Conservation (phyloP, 2,888 invertebrate species). For the Dynastes maya region DNA sequence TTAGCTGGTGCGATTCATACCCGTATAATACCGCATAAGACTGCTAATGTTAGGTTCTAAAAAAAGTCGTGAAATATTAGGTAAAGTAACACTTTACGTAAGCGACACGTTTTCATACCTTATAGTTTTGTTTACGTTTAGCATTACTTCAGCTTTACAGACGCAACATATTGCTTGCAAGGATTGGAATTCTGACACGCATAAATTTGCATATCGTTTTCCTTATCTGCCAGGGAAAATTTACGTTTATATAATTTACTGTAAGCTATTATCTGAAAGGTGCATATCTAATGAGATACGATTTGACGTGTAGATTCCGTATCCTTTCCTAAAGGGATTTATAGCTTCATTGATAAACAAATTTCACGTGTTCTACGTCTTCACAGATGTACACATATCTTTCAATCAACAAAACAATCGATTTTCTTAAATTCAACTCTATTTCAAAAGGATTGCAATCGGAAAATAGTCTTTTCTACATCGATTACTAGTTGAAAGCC, state of each 20-base stretch:
- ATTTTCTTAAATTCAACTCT: neutral
- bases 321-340: neutral
- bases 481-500: neutral
- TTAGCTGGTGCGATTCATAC: no score
- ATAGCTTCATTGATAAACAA: slow-evolving; percentile 25
- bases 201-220: slow-evolving; percentile 38
- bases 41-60: no score
- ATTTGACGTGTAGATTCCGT: slow-evolving; percentile 8
- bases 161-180: slow-evolving; percentile 21
- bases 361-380: neutral
- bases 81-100: no score
- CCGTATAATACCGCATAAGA: no score
- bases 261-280: slow-evolving; percentile 32
- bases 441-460: neutral
- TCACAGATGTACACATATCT: neutral
- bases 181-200: slow-evolving; percentile 24
- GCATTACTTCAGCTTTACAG: neutral
- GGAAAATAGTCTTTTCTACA: neutral
- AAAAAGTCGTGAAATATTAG: no score
- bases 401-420: neutral
- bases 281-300: slow-evolving; percentile 12
- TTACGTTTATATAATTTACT: slow-evolving; percentile 37
- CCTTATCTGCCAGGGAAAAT: slow-evolving; percentile 36
- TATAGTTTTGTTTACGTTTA: slow-evolving; percentile 1
- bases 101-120: neutral